A percentile compares a stretch with the other conserved stretches of the same genome.
These are phyloP conservation scores for Apodemia mormo DNA, from an alignment of 2,888 invertebrate genomes.

Conservation along the genomic window DNA sequence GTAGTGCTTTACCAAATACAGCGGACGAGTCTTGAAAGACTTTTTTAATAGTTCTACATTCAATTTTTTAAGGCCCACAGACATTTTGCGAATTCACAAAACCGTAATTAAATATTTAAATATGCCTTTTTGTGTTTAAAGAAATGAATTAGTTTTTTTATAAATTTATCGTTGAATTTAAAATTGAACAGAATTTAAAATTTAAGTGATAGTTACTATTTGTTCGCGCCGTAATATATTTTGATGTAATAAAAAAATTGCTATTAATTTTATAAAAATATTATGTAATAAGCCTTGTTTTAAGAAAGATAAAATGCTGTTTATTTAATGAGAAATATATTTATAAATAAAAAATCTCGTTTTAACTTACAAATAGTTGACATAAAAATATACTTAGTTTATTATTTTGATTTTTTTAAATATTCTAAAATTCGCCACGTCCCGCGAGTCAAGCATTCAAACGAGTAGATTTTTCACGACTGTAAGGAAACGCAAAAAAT, in stretches of 20 bases:
- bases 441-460: neutral
- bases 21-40: constrained; percentile 44
- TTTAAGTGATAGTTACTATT: no score
- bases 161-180: neutral
- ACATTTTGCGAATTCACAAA: constrained; percentile 20
- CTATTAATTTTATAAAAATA: neutral
- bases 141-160: neutral
- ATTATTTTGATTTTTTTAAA: neutral
- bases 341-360: no score
- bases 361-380: neutral
- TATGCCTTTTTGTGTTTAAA: neutral
- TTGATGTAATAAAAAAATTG: neutral
- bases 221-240: neutral
- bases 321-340: no score
- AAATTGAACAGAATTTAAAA: no score
- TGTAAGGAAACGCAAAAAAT: neutral
- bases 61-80: constrained; percentile 26
- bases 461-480: neutral
- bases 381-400: neutral
- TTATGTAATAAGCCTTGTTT: neutral
- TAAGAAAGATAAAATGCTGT: no score
- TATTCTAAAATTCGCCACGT: neutral
- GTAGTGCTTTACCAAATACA: constrained; percentile 41
- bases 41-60: constrained; percentile 30
- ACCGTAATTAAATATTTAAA: neutral